Evolutionary conservation across 2,797 vertebrate genomes (phyloP).

Genomic region (Rhynchonycteris naso): DNA sequence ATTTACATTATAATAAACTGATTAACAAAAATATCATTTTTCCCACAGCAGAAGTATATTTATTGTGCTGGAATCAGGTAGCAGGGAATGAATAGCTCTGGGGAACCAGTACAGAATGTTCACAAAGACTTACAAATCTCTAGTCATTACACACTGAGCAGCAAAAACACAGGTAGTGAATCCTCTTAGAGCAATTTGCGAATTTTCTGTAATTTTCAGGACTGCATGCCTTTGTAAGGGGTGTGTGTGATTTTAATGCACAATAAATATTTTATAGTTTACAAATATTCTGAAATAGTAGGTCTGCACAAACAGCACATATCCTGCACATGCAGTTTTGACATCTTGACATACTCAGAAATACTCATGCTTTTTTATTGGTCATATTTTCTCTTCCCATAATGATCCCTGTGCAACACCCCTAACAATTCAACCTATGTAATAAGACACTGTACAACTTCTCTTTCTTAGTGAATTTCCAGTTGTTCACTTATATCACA

Average conservation of each 20-base stretch:
- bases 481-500: constrained; percentile 2
- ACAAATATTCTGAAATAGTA: constrained; percentile 68
- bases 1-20: constrained; percentile 49
- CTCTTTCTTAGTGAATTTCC: constrained; percentile 27
- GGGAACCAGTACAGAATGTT: constrained; percentile 73
- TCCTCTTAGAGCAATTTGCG: constrained; percentile 56
- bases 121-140: constrained; percentile 73
- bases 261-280: constrained; percentile 77
- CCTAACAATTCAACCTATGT: constrained; percentile 35
- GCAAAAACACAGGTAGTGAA: constrained; percentile 66
- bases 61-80: constrained; percentile 78
- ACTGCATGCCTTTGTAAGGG: constrained; percentile 56
- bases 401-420: constrained; percentile 56
- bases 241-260: constrained; percentile 58
- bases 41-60: constrained; percentile 71
- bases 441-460: constrained; percentile 34
- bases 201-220: constrained; percentile 44
- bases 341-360: constrained; percentile 60
- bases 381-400: constrained; percentile 62
- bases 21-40: constrained; percentile 62
- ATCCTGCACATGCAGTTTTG: constrained; percentile 71
- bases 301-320: constrained; percentile 66
- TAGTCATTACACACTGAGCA: constrained; percentile 73
- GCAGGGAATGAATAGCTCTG: constrained; percentile 56
- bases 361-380: constrained; percentile 67